Evolutionary conservation across 2,888 invertebrate genomes (phyloP).

Genomic region (Ganaspis brasiliensis): DNA sequence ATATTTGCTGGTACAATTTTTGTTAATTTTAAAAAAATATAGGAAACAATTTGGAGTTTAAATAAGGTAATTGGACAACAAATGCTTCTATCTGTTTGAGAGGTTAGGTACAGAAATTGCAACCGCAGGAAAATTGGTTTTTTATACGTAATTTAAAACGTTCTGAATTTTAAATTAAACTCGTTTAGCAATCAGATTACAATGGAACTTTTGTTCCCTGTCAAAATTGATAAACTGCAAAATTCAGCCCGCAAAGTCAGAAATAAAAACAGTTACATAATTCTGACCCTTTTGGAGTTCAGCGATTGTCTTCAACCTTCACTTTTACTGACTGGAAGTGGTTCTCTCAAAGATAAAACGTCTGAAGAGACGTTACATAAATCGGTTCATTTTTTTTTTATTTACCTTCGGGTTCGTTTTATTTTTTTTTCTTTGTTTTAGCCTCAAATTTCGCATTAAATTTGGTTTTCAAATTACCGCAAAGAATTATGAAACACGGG

Average conservation of each 20-base stretch:
- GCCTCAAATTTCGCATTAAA: background rate
- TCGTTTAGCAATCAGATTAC: too few species aligned
- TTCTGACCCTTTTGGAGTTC: conserved; percentile 20
- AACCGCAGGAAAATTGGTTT: too few species aligned
- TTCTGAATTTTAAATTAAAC: too few species aligned
- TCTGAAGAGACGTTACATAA: background rate
- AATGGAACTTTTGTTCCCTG: background rate
- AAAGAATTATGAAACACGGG: background rate
- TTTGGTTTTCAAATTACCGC: conserved; percentile 1
- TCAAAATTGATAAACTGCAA: conserved; percentile 5
- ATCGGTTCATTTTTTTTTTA: background rate
- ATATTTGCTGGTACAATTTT: too few species aligned
- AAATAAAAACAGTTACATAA: conserved; percentile 1
- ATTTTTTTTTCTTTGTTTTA: conserved; percentile 10
- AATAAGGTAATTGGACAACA: too few species aligned
- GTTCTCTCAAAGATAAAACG: conserved; percentile 17
- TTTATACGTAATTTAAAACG: too few species aligned
- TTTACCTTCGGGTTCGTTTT: background rate
- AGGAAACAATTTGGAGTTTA: too few species aligned
- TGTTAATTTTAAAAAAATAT: too few species aligned
- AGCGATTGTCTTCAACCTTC: conserved; percentile 22
- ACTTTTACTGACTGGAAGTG: conserved; percentile 20
- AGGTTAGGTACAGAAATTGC: too few species aligned
- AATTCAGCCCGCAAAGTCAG: background rate
- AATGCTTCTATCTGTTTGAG: too few species aligned